Evolutionary conservation across 92 coral and sea anemone genomes (phyloP), one percentile per base, ranked within the genome.

Genomic region (Epizoanthus ramosus): DNA sequence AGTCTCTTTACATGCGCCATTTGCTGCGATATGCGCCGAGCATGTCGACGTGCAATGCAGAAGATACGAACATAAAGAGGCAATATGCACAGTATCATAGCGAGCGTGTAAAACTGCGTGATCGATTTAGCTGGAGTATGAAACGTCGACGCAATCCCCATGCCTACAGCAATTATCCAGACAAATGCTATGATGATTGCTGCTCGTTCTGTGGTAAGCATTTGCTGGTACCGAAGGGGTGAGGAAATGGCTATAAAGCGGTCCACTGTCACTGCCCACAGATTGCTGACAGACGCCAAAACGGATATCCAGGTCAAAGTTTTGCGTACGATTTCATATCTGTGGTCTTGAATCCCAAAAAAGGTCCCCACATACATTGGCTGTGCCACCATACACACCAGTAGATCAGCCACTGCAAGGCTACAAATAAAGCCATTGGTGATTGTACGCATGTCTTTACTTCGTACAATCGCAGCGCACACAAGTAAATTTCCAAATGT

Each of bases 371-470:
- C 95, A 74, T 93, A 88, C 98, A 95, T 89, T 16, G 98, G 98
- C 77, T 95, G 98, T 56, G 98, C 91, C 35, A 95, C 86, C 56
- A 87, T 43, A 67, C 98, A 95, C 4, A 90, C 98, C 28, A 93
- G 75, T 21, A 95, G 85, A 80, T 95, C 98, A n/a, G 98, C 97
- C 22, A 89, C 68, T 12, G 98, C 97, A 13, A 95, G 92, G 67
- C 98, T 95, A 31, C 76, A 79, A 57, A 95, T 91, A 73, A 95
- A 95, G 25, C 86, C 65, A 84, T 95, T 95, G 35, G 97, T 83
- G 63, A 87, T 89, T 17, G 89, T 93, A 59, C 85, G 98, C 1
- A 93, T 91, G 25, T 89, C 86, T 25, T 90, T 86, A 87, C 89
- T 86, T 18, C 88, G 85, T 4, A 84, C 17, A 9, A 93, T 77